Conservation (phyloP, 2,113 vertebrate species). For the Phalacrocorax carbo region DNA sequence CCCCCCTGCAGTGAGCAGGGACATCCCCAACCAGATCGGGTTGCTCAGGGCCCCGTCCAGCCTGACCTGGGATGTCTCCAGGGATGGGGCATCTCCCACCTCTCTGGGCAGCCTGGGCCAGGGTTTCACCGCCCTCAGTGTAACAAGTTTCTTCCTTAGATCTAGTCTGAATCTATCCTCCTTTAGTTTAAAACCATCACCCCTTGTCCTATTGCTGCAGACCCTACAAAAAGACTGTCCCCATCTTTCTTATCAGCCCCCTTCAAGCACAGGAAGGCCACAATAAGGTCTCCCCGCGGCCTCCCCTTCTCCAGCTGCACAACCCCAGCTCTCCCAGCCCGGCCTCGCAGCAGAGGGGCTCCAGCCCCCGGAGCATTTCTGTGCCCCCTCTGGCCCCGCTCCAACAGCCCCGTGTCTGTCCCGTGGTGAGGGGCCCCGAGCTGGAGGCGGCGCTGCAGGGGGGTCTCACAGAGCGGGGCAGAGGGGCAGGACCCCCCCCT, state of each 20-base stretch:
- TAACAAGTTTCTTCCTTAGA: background rate
- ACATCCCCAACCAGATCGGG: fast-evolving
- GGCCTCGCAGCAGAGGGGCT: background rate
- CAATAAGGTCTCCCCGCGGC: no score
- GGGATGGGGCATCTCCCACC: background rate
- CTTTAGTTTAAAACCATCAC: background rate
- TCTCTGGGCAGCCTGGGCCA: background rate
- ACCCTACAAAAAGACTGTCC: background rate
- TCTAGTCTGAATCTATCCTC: no score
- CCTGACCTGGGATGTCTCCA: background rate
- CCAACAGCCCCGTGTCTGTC: no score
- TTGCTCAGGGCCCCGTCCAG: background rate
- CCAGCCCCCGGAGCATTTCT: background rate
- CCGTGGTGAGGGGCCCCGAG: no score
- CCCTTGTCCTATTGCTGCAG: background rate
- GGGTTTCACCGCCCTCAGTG: fast-evolving
- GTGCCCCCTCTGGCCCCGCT: background rate
- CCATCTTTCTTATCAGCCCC: no score
- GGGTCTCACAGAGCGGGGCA: no score
- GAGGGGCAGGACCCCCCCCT: no score
- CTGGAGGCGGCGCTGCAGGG: no score
- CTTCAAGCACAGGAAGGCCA: fast-evolving
- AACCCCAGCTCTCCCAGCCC: background rate
- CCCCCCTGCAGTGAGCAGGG: background rate
- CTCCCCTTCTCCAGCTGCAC: background rate